Base-by-base conservation (phyloP, 2,888 invertebrate genomes). In the Eupithecia abbreviata region DNA sequence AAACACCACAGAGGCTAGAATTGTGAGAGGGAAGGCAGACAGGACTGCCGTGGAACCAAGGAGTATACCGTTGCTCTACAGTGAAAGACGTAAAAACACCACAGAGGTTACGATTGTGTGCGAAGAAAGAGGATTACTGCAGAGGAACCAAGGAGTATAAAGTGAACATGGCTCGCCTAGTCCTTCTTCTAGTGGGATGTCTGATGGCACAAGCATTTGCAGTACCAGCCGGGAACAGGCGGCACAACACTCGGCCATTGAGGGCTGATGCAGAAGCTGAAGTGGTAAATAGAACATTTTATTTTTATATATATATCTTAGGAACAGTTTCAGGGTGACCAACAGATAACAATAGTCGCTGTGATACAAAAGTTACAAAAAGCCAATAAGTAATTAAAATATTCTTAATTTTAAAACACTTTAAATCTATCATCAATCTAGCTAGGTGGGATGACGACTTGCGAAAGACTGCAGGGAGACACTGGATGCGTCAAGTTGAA, bases 151-250 rank as follows among this genome's bases (percentile, higher is more conserved):
- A n/a, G 43, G 67, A 66, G 42, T 18, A 13, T 7, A 66, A 42
- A 67, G 85, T 83, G 75, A 85, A 81, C 77, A 93, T 94, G 94
- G 86, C 83, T 83, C 84, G 87, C 71, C 84, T 78, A 1, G 83
- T 79, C 66, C 90, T 86, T 42, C 72, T 89, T 43, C 77, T 93
- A 58, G 88, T 85, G 18, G 62, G 88, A 3, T 88, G 87, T 45
- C 77, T 94, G 45, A 58, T 93, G 76, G 86, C 83, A 5, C 85
- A 91, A 66, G 90, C 89, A 0, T 86, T 93, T 43, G 86, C 90
- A 74, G 82, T 87, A 30, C 93, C 93, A 1, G 73, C 82, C 6
- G 79, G 79, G 2, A 67, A 71, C 7, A 72, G 73, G 41, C 82
- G 88, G 13, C 68, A 83, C 88, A 79, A 78, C 10, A 65, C n/a